Percentiles rank a stretch among this genome's conserved stretches.
phyloP scores from a whole-genome alignment of 2,888 invertebrate species.

The Acanthosepion lycidas region DNA sequence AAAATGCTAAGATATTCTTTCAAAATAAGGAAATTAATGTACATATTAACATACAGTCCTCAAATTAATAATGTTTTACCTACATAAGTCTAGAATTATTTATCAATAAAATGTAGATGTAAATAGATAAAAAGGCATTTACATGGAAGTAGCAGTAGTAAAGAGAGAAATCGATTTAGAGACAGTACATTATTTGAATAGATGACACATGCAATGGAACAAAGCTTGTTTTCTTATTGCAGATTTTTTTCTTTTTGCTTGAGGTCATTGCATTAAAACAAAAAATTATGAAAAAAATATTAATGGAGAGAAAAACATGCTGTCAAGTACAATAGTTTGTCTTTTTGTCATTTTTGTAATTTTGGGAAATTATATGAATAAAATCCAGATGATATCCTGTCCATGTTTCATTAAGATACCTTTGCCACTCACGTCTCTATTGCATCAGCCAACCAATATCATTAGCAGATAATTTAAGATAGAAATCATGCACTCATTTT shows the following conservation, averaged over 20 bases:
- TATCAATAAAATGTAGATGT: conserved; percentile 15
- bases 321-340: neutral
- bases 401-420: neutral
- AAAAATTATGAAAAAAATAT: neutral
- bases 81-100: neutral
- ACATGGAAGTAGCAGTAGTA: conserved; percentile 13
- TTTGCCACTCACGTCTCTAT: neutral
- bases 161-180: neutral
- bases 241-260: neutral
- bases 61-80: conserved; percentile 13
- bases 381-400: neutral
- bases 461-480: neutral
- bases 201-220: conserved; percentile 20
- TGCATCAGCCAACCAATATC: neutral
- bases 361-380: conserved; percentile 20
- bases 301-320: conserved; percentile 33
- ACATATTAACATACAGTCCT: neutral
- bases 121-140: conserved; percentile 33
- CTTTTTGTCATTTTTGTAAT: neutral
- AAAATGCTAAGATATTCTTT: neutral
- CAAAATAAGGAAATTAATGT: neutral
- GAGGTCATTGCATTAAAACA: conserved; percentile 33
- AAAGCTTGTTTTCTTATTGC: conserved; percentile 20
- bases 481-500: neutral
- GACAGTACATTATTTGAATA: neutral